Base-by-base conservation (phyloP, 2,888 invertebrate genomes). In the Caenorhabditis uteleia region DNA sequence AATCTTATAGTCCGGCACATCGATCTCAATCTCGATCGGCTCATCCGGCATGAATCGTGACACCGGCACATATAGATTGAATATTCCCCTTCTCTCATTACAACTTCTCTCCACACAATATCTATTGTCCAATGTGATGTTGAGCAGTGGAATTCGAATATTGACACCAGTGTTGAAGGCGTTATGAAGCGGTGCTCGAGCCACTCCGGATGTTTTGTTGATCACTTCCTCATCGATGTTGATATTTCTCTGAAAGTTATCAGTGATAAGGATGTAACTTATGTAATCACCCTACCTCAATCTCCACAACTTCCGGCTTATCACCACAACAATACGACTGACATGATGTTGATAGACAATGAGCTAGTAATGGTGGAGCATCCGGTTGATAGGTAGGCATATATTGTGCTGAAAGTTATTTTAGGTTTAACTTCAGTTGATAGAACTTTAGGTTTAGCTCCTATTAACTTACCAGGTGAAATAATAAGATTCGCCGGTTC, bases 51-150 rank as follows among this genome's bases (percentile, higher is more conserved):
- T 53, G 44, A 59, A 73, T 29, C 68, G 61, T 7, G 79, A 77
- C 20, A 82, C 62, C 16, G 82, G 82, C 7, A 82, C 64, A 58
- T 71, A 82, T 40, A 80, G 54, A 45, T 73, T 74, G 71, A 68
- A 82, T 38, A 71, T 59, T n/a, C 80, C 79, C n/a, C 56, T 46
- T 16, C 66, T 57, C 23, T 62, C 59, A 39, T 62, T 69, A 54
- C 82, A 82, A 31, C 75, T 75, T 8, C 46, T 43, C 38, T 68
- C 66, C n/a, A 61, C 39, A 39, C 75, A 75, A 50, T 75, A 80
- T 12, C 75, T 61, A 46, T 68, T 62, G 59, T 82, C 80, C 33
- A 82, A 43, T 2, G 78, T 78, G 16, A 73, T 67, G 58, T 82
- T 81, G 34, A 79, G 50, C 6, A 70, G 42, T 14, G 74, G 62